Base-by-base conservation (phyloP, 1,140 invertebrate species). In the Probaryconus sp. region DNA sequence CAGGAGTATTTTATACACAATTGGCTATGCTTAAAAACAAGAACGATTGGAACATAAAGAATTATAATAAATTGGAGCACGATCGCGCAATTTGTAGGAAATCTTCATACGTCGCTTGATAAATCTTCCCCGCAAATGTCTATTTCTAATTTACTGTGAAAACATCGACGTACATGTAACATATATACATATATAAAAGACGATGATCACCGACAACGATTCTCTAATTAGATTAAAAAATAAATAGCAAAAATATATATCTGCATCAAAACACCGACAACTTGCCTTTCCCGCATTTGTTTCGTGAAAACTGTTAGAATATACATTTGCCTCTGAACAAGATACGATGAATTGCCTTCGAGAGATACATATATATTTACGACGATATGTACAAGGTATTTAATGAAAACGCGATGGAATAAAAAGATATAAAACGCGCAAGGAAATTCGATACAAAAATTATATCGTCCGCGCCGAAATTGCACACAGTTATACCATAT, bases 221-320 rank as follows among this genome's bases (percentile, higher is more conserved):
- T n/a, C 56, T 69, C 64, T 76, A 72, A 76, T 69, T 64, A 67
- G 67, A 67, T 76, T 72, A 76, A 58, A 75, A 75, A 75, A 76
- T 76, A 76, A 76, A 76, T 70, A 76, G 72, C 72, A 76, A 76
- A 76, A 76, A 76, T 76, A 76, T 76, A 76, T 68, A 71, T 76
- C 68, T 76, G 63, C 74, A 76, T 76, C 63, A 76, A 76, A 76
- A 76, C 68, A 72, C 65, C 68, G 68, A 69, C 64, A 76, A 72
- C 68, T 76, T 71, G 63, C 55, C 56, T 67, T 63, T 64, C 68
- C 43, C 70, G 37, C 56, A 47, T 63, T 60, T 60, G 58, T 76
- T 76, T 76, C 68, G 74, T 76, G 74, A 76, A 76, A 76, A 76
- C 74, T 58, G 74, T 76, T 72, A 68, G 68, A 76, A 76, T 76